These are phyloP conservation scores for Porites lutea DNA, from an alignment of 64 coral and sea anemone species.

Conservation along the genomic window DNA sequence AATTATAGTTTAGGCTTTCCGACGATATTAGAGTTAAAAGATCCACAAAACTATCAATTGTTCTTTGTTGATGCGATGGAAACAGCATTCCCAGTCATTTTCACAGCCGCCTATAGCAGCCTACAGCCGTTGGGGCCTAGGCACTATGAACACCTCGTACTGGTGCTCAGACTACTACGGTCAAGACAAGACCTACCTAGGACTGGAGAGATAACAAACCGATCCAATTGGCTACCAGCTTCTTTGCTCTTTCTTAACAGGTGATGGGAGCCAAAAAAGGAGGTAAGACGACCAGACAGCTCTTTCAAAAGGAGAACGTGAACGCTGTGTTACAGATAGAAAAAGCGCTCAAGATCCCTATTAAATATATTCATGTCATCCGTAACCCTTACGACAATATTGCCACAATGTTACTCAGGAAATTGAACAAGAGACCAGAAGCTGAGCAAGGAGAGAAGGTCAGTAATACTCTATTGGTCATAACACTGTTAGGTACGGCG, in stretches of 20 bases:
- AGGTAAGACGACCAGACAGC: conserved; percentile 68
- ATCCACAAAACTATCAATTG: no score
- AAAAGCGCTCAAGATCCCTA: conserved; percentile 44
- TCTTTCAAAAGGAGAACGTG: conserved; percentile 59
- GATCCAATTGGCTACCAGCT: neutral
- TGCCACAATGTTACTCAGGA: conserved; percentile 91
- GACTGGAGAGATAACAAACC: neutral
- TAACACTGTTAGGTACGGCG: no score
- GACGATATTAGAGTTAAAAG: no score
- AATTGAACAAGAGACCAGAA: conserved; percentile 36
- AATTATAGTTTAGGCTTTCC: no score
- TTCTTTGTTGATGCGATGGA: no score
- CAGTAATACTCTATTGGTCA: neutral
- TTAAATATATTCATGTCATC: conserved; percentile 90
- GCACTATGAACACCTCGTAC: no score
- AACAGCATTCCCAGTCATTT: no score
- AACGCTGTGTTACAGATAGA: conserved; percentile 48
- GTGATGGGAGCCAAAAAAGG: conserved; percentile 97
- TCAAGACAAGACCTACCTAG: no score
- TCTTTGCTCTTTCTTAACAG: conserved; percentile 19
- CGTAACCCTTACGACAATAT: conserved; percentile 97
- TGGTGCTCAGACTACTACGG: no score
- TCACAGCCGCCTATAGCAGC: no score
- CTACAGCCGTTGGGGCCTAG: no score
- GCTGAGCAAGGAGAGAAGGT: conserved; percentile 42